Conservation (phyloP, 1,140 invertebrate species). For the Panulirus ornatus region DNA sequence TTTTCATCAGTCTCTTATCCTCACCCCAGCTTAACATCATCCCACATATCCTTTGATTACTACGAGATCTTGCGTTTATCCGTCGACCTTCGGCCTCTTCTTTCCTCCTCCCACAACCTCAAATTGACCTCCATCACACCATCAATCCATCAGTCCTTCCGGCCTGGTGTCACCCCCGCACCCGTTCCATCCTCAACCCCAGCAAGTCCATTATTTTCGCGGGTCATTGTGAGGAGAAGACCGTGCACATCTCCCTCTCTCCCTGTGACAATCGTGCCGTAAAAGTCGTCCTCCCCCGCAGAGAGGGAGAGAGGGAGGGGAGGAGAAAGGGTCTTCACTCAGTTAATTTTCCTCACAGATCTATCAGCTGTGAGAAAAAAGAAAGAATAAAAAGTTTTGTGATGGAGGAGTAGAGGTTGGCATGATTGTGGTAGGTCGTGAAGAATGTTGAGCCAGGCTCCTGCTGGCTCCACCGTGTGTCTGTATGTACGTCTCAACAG, state of each 20-base stretch:
- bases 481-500: no score
- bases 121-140: background rate
- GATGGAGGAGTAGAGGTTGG: no score
- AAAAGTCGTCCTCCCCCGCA: background rate
- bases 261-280: conserved; percentile 5
- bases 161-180: background rate
- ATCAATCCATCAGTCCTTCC: background rate
- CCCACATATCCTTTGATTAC: background rate
- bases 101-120: background rate
- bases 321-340: background rate
- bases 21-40: background rate
- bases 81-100: background rate
- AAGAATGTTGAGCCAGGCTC: no score
- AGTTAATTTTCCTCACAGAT: background rate
- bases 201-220: background rate
- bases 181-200: background rate
- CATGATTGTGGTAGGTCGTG: no score
- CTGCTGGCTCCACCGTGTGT: no score
- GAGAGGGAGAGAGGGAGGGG: background rate
- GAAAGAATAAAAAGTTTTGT: no score
- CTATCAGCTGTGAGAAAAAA: no score
- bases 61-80: background rate
- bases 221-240: conserved; percentile 2
- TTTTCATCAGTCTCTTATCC: background rate
- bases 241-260: no score